Conservation (phyloP, 2,797 vertebrate species). For the Megalops cyprinoides region DNA sequence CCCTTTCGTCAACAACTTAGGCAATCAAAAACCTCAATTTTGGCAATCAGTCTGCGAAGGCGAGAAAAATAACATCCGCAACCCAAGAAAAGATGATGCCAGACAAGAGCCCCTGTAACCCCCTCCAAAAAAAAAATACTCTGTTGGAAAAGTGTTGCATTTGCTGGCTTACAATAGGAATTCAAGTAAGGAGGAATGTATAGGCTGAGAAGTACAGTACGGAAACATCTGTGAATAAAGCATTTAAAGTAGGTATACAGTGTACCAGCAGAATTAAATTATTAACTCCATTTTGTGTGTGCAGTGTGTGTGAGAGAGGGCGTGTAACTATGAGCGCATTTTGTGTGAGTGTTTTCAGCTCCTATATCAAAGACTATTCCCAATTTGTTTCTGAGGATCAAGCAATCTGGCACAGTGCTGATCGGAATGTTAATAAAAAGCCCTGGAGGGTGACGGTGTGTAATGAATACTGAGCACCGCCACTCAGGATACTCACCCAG, state of each 20-base stretch:
- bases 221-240: background rate
- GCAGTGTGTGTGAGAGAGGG: background rate
- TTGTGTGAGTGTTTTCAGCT: constrained; percentile 51
- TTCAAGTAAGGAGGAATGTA: background rate
- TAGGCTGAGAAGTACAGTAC: background rate
- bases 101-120: constrained; percentile 23
- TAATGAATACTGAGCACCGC: constrained; percentile 59
- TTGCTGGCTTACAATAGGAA: constrained; percentile 23
- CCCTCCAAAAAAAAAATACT: constrained; percentile 22
- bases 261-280: no score
- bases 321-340: constrained; percentile 33
- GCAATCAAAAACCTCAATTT: constrained; percentile 42
- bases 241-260: constrained; percentile 7
- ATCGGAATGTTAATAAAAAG: constrained; percentile 70
- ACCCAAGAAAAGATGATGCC: constrained; percentile 8
- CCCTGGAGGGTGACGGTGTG: constrained; percentile 49
- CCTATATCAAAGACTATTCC: constrained; percentile 68
- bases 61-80: constrained; percentile 15
- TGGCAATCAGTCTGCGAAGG: constrained; percentile 43
- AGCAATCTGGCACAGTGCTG: constrained; percentile 55
- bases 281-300: constrained; percentile 3
- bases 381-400: constrained; percentile 68
- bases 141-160: constrained; percentile 19
- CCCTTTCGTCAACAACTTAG: constrained; percentile 47
- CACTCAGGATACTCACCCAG: constrained; percentile 3